Percentiles rank a stretch among this genome's conserved stretches.
Evolutionary conservation across 1,140 invertebrate species (phyloP).

Genomic region (Penaeus chinensis): DNA sequence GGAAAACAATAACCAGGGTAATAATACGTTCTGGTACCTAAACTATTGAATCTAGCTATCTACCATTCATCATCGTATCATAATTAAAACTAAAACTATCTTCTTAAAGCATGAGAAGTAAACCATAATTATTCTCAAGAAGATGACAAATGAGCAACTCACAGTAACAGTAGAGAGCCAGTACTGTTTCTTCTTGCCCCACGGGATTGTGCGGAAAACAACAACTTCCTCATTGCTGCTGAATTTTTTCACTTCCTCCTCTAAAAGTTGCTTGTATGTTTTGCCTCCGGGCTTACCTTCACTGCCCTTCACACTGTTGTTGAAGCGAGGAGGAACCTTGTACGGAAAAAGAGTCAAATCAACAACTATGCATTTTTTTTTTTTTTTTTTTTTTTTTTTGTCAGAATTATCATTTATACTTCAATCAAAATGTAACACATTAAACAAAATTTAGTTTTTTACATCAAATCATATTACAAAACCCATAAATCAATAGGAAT

Average conservation of each 20-base stretch:
- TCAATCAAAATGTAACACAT: no score
- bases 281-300: neutral
- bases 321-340: constrained; percentile 22
- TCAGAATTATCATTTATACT: no score
- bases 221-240: neutral
- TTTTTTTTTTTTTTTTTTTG: no score
- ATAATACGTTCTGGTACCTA: neutral
- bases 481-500: no score
- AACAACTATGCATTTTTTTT: no score
- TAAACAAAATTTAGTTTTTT: no score
- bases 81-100: neutral
- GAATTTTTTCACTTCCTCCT: constrained; percentile 10
- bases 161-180: constrained; percentile 31
- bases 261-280: constrained; percentile 16
- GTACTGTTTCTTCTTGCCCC: constrained; percentile 31
- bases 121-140: neutral
- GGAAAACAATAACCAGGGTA: neutral
- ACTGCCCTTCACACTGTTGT: neutral
- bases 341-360: neutral
- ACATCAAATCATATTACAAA: no score
- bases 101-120: neutral
- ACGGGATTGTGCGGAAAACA: neutral
- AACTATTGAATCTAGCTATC: neutral
- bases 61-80: neutral
- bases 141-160: neutral